These are phyloP conservation scores for Venusia cambrica DNA, from an alignment of 2,888 invertebrate genomes.

Conservation along the genomic window DNA sequence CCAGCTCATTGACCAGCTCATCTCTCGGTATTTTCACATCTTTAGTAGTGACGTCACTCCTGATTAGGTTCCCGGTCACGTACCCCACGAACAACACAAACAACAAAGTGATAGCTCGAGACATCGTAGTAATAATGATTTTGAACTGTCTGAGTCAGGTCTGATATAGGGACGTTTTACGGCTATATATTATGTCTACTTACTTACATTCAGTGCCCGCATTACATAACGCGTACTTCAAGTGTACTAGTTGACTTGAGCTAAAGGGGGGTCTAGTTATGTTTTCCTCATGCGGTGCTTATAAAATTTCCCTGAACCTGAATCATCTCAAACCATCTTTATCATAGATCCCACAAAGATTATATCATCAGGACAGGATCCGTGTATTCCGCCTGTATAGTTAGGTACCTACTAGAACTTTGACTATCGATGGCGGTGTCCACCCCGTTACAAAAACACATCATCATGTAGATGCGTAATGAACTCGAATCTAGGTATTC, in stretches of 20 bases:
- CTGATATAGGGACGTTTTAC: constrained; percentile 24
- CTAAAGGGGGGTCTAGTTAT: constrained; percentile 1
- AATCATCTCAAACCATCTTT: too few relatives aligned
- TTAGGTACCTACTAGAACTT: background rate
- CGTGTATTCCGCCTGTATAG: too few relatives aligned
- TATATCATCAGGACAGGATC: too few relatives aligned
- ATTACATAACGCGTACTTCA: constrained; percentile 24
- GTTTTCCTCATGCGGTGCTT: background rate
- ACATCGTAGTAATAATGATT: too few relatives aligned
- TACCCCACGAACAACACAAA: constrained; percentile 33
- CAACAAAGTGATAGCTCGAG: constrained; percentile 31
- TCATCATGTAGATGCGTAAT: constrained; percentile 14
- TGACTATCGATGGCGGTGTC: background rate
- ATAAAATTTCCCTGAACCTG: too few relatives aligned
- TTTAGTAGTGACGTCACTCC: constrained; percentile 26
- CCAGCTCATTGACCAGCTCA: too few relatives aligned
- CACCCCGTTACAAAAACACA: constrained; percentile 6
- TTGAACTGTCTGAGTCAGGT: constrained; percentile 15
- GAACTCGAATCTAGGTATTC: constrained; percentile 10
- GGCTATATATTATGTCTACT: constrained; percentile 11
- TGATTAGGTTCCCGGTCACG: constrained; percentile 42
- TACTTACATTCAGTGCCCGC: constrained; percentile 21
- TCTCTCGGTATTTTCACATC: constrained; percentile 27
- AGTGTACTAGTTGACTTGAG: constrained; percentile 7
- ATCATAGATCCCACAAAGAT: too few relatives aligned